Percentiles rank a stretch among this genome's conserved stretches.
Evolutionary conservation across 92 coral and sea anemone species (phyloP).

Genomic region (Heliopora coerulea): DNA sequence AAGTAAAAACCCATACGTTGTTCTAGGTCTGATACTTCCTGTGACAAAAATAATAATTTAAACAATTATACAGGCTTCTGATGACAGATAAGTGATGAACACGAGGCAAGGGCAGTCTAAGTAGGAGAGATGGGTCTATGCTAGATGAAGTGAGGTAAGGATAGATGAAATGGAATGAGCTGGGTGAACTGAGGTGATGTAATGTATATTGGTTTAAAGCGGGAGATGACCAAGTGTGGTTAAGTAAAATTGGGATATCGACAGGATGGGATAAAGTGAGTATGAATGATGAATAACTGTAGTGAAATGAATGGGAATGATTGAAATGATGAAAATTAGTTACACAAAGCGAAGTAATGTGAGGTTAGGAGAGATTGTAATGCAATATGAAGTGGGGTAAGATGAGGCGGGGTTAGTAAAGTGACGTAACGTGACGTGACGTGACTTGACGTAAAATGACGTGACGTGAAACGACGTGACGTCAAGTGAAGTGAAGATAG

Average conservation of each 20-base stretch:
- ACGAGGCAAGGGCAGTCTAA: too few relatives aligned
- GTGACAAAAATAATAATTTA: background rate
- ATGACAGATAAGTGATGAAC: too few relatives aligned
- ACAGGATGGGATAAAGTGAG: too few relatives aligned
- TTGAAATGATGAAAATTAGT: background rate
- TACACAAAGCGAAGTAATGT: background rate
- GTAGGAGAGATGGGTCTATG: too few relatives aligned
- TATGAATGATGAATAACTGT: too few relatives aligned
- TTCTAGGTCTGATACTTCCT: conserved; percentile 89
- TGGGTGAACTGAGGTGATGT: background rate
- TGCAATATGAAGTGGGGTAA: too few relatives aligned
- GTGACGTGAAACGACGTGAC: background rate
- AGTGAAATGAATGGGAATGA: too few relatives aligned
- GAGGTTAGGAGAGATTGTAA: too few relatives aligned
- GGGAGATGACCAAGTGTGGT: background rate
- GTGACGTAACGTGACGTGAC: background rate
- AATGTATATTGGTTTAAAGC: background rate
- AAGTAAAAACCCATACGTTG: conserved; percentile 89
- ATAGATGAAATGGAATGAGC: background rate
- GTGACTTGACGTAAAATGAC: background rate
- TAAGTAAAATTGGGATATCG: too few relatives aligned
- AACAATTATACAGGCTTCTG: too few relatives aligned
- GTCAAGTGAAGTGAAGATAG: background rate
- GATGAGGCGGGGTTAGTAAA: background rate
- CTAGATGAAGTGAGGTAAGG: background rate